phyloP scores from a whole-genome alignment of 2,888 invertebrate genomes.

The Gerris lacustris region DNA sequence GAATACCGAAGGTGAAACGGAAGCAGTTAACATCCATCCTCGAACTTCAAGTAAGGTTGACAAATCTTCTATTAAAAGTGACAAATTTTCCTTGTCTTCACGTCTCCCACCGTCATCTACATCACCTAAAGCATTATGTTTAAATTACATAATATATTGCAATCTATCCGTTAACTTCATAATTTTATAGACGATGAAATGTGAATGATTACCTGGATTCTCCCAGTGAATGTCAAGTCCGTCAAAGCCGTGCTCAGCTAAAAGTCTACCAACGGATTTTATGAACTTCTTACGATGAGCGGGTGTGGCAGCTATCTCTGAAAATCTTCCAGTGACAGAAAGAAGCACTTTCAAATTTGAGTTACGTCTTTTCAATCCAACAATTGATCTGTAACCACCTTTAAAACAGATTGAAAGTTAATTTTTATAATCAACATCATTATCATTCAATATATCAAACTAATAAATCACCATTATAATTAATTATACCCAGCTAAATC shows the following conservation, averaged over 20 bases:
- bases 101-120: constrained; percentile 38
- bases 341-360: constrained; percentile 54
- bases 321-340: constrained; percentile 57
- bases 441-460: not conserved
- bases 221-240: constrained; percentile 73
- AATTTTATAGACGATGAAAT: no score
- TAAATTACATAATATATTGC: not conserved
- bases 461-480: constrained; percentile 2
- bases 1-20: constrained; percentile 46
- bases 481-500: not conserved
- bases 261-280: constrained; percentile 49
- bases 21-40: constrained; percentile 46
- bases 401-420: constrained; percentile 22
- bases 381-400: constrained; percentile 61
- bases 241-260: constrained; percentile 60
- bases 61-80: constrained; percentile 47
- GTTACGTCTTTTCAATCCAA: constrained; percentile 53
- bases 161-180: no score
- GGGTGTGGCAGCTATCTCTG: constrained; percentile 48
- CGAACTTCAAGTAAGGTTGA: constrained; percentile 47
- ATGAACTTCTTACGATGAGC: constrained; percentile 47
- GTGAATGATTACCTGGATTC: constrained; percentile 43
- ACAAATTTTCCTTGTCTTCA: constrained; percentile 45
- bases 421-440: constrained; percentile 2
- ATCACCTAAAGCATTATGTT: constrained; percentile 33